Percentiles rank a stretch among this genome's conserved stretches.
Conservation (phyloP, 23 tunicate genomes). For the Halocynthia roretzi region DNA sequence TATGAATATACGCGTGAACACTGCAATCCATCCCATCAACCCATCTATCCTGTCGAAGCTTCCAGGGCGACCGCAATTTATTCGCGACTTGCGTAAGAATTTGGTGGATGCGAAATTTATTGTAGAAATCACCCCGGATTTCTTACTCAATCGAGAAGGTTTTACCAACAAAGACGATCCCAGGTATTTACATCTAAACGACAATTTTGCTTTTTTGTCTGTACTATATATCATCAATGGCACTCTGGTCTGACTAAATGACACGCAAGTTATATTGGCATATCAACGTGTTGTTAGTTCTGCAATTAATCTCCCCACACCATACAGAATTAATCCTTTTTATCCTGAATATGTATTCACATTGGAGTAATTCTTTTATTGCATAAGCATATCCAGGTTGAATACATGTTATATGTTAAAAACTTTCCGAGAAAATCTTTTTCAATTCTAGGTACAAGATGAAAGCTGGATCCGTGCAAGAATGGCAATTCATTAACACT, state of each 20-base stretch:
- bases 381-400: too few species aligned
- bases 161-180: not conserved
- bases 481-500: constrained; percentile 29
- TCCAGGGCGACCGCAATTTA: constrained; percentile 23
- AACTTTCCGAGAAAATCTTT: not conserved
- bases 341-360: too few species aligned
- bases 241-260: too few species aligned
- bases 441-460: constrained; percentile 12
- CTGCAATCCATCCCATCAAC: not conserved
- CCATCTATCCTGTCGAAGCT: constrained; percentile 3
- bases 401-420: too few species aligned
- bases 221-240: too few species aligned
- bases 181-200: not conserved
- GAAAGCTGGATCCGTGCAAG: constrained; percentile 19
- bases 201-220: too few species aligned
- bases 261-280: too few species aligned
- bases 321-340: too few species aligned
- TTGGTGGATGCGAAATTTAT: constrained; percentile 4
- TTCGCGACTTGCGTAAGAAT: not conserved
- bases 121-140: constrained; percentile 3
- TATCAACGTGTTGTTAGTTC: too few species aligned
- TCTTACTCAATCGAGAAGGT: constrained; percentile 17
- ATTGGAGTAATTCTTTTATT: too few species aligned
- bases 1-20: constrained; percentile 5
- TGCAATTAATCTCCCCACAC: too few species aligned